These are phyloP conservation scores for Pelosia muscerda DNA, from an alignment of 2,888 invertebrate genomes.

Conservation along the genomic window DNA sequence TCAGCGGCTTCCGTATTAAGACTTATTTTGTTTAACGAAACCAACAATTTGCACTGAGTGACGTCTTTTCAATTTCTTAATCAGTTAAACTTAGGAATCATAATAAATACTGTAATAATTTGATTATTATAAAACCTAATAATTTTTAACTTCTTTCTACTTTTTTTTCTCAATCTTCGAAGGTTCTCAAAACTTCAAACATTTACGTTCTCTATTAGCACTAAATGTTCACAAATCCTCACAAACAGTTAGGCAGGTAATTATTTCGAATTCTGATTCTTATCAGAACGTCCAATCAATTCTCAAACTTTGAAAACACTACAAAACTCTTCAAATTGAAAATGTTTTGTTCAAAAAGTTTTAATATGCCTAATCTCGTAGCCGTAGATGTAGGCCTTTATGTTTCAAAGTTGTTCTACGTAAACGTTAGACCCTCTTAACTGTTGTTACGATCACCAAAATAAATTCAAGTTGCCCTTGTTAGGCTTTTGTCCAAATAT, in stretches of 20 bases:
- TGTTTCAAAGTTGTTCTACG: conserved; percentile 33
- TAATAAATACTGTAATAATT: too few species aligned
- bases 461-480: conserved; percentile 54
- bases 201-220: background rate
- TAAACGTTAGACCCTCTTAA: conserved; percentile 44
- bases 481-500: conserved; percentile 49
- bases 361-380: conserved; percentile 23
- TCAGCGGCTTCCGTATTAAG: background rate
- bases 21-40: background rate
- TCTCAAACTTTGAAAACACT: conserved; percentile 27
- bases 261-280: conserved; percentile 33
- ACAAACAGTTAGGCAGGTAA: conserved; percentile 18
- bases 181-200: background rate
- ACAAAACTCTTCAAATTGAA: conserved; percentile 18
- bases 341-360: conserved; percentile 10
- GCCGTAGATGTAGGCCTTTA: conserved; percentile 20
- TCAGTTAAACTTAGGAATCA: too few species aligned
- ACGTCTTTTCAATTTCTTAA: too few species aligned
- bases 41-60: background rate
- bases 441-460: conserved; percentile 50
- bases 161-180: too few species aligned
- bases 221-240: background rate
- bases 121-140: too few species aligned
- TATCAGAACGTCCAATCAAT: conserved; percentile 42
- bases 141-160: too few species aligned